Evolutionary conservation across 2,888 invertebrate species (phyloP).

Genomic region (Melinopterus prodromus): DNA sequence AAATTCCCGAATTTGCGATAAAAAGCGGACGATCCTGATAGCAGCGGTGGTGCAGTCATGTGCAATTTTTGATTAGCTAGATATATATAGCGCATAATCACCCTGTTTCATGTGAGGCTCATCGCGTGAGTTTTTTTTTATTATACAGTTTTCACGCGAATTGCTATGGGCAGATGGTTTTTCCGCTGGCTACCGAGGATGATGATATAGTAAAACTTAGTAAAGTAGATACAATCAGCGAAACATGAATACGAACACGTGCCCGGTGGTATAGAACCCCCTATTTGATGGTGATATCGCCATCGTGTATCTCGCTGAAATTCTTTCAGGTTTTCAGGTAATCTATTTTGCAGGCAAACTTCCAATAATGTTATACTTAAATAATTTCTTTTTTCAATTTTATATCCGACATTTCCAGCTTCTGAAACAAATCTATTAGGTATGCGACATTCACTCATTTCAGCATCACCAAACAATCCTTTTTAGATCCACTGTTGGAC

Average conservation of each 20-base stretch:
- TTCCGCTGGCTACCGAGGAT: neutral
- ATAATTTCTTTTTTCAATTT: no score
- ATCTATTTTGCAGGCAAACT: no score
- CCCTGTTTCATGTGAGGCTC: neutral
- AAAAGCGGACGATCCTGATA: conserved; percentile 42
- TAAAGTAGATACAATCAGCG: neutral
- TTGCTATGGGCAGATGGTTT: conserved; percentile 7
- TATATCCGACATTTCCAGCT: no score
- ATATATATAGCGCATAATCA: conserved; percentile 44
- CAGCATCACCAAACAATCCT: no score
- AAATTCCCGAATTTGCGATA: conserved; percentile 28
- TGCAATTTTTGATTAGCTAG: conserved; percentile 57
- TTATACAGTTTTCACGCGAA: conserved; percentile 21
- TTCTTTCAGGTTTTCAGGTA: no score
- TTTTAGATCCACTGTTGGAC: no score
- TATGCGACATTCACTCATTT: no score
- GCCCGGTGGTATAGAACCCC: neutral
- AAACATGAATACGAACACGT: neutral
- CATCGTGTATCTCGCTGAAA: neutral
- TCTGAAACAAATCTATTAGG: no score
- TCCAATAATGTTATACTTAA: no score
- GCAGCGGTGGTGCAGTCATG: conserved; percentile 53
- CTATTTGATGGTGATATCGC: neutral
- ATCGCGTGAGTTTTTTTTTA: conserved; percentile 23
- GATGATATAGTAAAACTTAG: neutral